Base-by-base conservation (phyloP, 2,113 vertebrate species). In the Salvator merianae region DNA sequence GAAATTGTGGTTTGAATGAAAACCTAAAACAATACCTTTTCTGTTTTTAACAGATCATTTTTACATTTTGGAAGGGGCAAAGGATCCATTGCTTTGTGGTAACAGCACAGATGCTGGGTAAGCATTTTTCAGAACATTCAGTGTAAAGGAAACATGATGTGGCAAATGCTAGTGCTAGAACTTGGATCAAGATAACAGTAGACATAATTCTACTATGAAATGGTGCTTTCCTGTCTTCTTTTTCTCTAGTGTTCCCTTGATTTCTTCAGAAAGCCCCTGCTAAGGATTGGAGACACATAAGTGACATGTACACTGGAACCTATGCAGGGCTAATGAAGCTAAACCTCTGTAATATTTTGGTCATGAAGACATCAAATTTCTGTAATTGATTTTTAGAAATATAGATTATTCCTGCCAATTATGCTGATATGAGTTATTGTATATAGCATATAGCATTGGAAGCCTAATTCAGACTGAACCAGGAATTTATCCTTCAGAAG, bases 81-180 rank as follows among this genome's bases (percentile, higher is more conserved):
- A 84, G 34, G 96, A 98, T 92, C 95, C 96, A 90, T 92, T 99
- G 77, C 97, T 99, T 85, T 99, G 99, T 96, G 98, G 98, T 79
- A 94, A 93, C 50, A 92, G 91, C 90, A 93, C 93, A 89, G 97
- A 96, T 91, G 96, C 98, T 87, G 98, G 99, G 99, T 99, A 97
- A 94, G 97, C 65, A 90, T 30, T 32, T 62, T 75, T 86, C 74
- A 73, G 87, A 86, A 84, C 75, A 7, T 32, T 71, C n/a, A 43
- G 4, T 0, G 3, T 1, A 18, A 12, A 32, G n/a, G 20, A 32
- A 79, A 62, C 2, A n/a, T 59, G 71, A 68, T 9, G 26, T 18
- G 4, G 76, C 16, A 74, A 80, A 5, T 74, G 55, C 28, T 24
- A 16, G 59, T 2, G 3, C 26, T 40, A 66, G 38, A 40, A 55